A percentile compares a stretch with the other conserved stretches of the same genome.
Conservation (phyloP, 2,888 invertebrate genomes). For the Thereva nobilitata region DNA sequence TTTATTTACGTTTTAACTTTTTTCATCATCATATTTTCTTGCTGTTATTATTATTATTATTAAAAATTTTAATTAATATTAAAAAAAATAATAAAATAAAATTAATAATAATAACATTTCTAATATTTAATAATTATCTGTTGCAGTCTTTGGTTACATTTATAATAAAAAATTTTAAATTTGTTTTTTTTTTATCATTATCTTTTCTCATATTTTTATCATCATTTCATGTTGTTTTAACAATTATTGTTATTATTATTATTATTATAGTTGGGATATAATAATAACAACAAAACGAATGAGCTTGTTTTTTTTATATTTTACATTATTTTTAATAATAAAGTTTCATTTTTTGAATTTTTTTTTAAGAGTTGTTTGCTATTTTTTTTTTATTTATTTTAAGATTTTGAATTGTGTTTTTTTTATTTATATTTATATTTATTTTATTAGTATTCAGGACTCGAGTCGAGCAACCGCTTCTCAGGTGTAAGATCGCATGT, state of each 20-base stretch:
- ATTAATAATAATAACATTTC: slow-evolving; percentile 51
- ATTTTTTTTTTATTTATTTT: background rate
- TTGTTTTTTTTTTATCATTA: slow-evolving; percentile 40
- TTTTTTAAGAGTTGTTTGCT: slow-evolving; percentile 7
- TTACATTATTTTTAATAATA: slow-evolving; percentile 30
- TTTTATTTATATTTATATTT: slow-evolving; percentile 5
- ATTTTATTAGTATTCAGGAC: slow-evolving; percentile 54
- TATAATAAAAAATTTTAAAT: slow-evolving; percentile 49
- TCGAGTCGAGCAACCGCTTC: slow-evolving; percentile 58
- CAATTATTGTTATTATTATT: slow-evolving; percentile 11
- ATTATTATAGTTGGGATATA: slow-evolving; percentile 1
- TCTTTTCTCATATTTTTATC: background rate
- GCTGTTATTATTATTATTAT: slow-evolving; percentile 32
- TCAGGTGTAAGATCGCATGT: slow-evolving; percentile 58
- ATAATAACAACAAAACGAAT: slow-evolving; percentile 10
- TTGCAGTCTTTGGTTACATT: slow-evolving; percentile 61
- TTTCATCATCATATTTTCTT: background rate
- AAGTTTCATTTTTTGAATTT: slow-evolving; percentile 27
- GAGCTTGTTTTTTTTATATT: slow-evolving; percentile 1
- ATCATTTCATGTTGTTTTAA: slow-evolving; percentile 13
- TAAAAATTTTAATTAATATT: slow-evolving; percentile 36
- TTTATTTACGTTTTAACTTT: background rate
- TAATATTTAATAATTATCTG: slow-evolving; percentile 60
- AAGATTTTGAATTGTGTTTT: background rate
- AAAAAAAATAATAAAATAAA: slow-evolving; percentile 42